Evolutionary conservation across 2,797 vertebrate genomes (phyloP).

Genomic region (Eulemur coronatus): DNA sequence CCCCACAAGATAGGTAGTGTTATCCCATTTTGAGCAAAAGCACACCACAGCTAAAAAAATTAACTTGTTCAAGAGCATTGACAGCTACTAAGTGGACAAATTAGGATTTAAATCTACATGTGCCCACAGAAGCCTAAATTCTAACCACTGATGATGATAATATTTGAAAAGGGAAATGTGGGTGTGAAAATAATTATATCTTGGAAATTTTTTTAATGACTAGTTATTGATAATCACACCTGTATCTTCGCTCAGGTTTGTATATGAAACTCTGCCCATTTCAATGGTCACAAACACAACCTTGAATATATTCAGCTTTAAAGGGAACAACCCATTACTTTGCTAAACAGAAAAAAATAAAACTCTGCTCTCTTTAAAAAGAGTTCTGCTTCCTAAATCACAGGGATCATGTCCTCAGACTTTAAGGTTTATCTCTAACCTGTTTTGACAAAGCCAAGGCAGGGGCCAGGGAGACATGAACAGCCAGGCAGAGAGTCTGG

Average conservation of each 20-base stretch:
- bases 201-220: background rate
- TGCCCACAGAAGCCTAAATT: background rate
- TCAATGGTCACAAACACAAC: background rate
- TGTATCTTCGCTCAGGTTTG: background rate
- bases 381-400: background rate
- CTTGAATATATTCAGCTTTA: background rate
- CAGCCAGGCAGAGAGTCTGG: no score
- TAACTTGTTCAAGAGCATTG: background rate
- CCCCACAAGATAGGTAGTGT: background rate
- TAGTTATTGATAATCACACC: background rate
- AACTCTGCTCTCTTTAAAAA: background rate
- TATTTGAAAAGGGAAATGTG: background rate
- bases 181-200: background rate
- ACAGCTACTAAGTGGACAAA: background rate
- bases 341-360: background rate
- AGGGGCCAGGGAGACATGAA: background rate
- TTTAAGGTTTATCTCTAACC: background rate
- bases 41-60: background rate
- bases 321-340: constrained; percentile 5
- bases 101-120: background rate
- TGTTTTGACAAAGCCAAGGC: background rate
- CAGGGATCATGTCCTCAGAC: background rate
- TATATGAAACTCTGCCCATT: background rate
- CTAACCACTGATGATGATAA: background rate
- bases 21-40: background rate